Evolutionary conservation across 2,888 invertebrate species (phyloP), one percentile per base, ranked within the genome.

Genomic region (Bursaphelenchus okinawaensis): DNA sequence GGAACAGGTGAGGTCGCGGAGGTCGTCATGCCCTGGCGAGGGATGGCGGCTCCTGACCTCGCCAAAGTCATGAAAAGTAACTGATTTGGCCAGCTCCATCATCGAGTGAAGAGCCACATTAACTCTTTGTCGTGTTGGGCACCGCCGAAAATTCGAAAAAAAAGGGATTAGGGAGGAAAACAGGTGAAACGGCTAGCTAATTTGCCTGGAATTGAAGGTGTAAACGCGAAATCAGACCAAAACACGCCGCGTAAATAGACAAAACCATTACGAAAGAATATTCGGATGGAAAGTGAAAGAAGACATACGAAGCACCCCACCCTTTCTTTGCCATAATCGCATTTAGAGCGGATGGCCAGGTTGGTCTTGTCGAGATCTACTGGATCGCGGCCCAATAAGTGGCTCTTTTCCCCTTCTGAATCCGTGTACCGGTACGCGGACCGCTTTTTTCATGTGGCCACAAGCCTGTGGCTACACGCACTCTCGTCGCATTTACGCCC

Each of bases 61-160:
- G 27, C 69, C 66, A 65, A 79, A 78, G 61, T 79, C 77, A 66
- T 76, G 76, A 67, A 78, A 78, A 8, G 78, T 78, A 54, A 78
- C 76, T 52, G 77, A 78, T 62, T 78, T 78, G 63, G 69, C 56
- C 66, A 75, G 55, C 55, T 69, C 54, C 54, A 26, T 54, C 40
- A 40, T 40, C 40, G n/a, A n/a, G 16, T n/a, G 40, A 40, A 40
- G 16, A 16, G 40, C 40, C 40, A n/a, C 40, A 40, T 40, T 40
- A 40, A 40, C 40, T n/a, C n/a, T n/a, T n/a, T n/a, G n/a, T n/a
- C n/a, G n/a, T n/a, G n/a, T n/a, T n/a, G n/a, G n/a, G n/a, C n/a
- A n/a, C n/a, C n/a, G n/a, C n/a, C n/a, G n/a, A n/a, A n/a, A n/a
- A n/a, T n/a, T n/a, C n/a, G n/a, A n/a, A n/a, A n/a, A n/a, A n/a